Base-by-base conservation (phyloP, 2,888 invertebrate species). In the Sphaerophoria rueppellii region DNA sequence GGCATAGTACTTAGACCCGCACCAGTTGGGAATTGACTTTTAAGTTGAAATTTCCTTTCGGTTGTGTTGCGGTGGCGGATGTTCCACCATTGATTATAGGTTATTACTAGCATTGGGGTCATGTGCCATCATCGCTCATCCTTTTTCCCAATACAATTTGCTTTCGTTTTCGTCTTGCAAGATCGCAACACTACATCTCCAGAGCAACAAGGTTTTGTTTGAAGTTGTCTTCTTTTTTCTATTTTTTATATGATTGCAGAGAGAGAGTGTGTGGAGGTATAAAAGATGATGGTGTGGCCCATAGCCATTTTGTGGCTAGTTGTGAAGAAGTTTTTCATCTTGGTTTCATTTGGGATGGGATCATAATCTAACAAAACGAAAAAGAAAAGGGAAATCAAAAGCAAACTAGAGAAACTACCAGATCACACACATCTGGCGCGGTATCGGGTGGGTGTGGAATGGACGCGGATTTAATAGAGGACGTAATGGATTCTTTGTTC, bases 51-150 rank as follows among this genome's bases (percentile, higher is more conserved):
- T 71, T 67, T 76, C 61, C 70, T 77, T 81, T 80, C 72, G 78
- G 74, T 76, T 63, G 77, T 46, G 69, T 81, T 85, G 85, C 85
- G 85, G 85, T 85, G 85, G 85, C 81, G 85, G 85, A 85, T 85
- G 85, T 85, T 85, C 85, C 85, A 74, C 85, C 85, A 85, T 77
- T 85, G 85, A 85, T 85, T 77, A 85, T 77, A 70, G 85, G 81
- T 85, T 85, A 85, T 85, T 81, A 85, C 77, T 81, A 85, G 69
- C 85, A 85, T 85, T 77, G 85, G 63, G 85, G 85, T 85, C 85
- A 85, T 85, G 24, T 24, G 85, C 73, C 70, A 81, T 85, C 77
- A 85, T 85, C 24, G 24, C 24, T 24, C 83, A 74, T 74, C 70
- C 32, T 75, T 50, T 74, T 63, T 65, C 63, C 69, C 73, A 77